These are phyloP conservation scores for Delia radicum DNA, from an alignment of 1,140 invertebrate genomes.

Conservation along the genomic window DNA sequence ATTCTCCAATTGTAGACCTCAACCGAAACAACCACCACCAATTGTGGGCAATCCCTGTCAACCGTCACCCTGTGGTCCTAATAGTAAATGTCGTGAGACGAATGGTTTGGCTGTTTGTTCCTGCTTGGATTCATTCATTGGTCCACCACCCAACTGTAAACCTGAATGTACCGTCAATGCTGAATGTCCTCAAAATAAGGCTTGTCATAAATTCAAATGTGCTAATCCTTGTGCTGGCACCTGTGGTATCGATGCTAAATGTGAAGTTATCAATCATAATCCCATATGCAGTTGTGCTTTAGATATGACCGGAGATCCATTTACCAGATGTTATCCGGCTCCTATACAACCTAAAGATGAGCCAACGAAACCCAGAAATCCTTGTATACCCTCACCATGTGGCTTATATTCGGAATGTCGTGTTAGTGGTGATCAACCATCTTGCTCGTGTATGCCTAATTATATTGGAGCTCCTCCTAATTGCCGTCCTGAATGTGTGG, in stretches of 20 bases:
- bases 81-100: conserved; percentile 72
- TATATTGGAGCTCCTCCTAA: conserved; percentile 77
- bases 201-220: conserved; percentile 73
- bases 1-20: conserved; percentile 68
- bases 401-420: conserved; percentile 73
- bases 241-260: conserved; percentile 70
- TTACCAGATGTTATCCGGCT: conserved; percentile 63
- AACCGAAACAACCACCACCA: conserved; percentile 58
- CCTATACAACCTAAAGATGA: conserved; percentile 41
- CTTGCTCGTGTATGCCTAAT: conserved; percentile 73
- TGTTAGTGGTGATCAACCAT: conserved; percentile 62
- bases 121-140: conserved; percentile 71
- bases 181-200: conserved; percentile 68
- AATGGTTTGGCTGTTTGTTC: conserved; percentile 74
- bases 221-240: conserved; percentile 70
- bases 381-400: conserved; percentile 78
- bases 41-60: conserved; percentile 65
- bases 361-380: conserved; percentile 62
- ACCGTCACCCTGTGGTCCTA: conserved; percentile 79
- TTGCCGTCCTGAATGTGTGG: conserved; percentile 77
- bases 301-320: conserved; percentile 74
- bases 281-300: conserved; percentile 72
- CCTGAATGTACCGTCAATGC: conserved; percentile 74
- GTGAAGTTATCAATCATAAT: conserved; percentile 71
- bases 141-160: conserved; percentile 68